Evolutionary conservation across 2,797 vertebrate species (phyloP).

Genomic region (Rhincodon typus): DNA sequence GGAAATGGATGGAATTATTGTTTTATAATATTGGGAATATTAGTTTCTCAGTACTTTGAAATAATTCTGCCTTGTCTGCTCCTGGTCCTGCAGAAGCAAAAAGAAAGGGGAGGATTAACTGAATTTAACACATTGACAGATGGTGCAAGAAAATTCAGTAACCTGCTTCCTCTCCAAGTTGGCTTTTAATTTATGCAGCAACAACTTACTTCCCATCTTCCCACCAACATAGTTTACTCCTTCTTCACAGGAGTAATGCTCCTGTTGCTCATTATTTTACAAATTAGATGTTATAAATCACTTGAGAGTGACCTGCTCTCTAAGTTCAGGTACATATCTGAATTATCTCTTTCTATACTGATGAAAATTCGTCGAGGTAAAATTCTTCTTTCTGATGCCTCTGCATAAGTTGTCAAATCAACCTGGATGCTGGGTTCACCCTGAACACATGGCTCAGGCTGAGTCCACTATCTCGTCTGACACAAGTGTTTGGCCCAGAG

Average conservation of each 20-base stretch:
- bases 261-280: neutral
- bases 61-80: neutral
- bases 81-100: neutral
- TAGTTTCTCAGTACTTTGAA: neutral
- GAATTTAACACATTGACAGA: neutral
- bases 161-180: neutral
- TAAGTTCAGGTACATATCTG: neutral
- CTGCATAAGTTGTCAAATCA: neutral
- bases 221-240: too few relatives aligned
- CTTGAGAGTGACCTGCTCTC: neutral
- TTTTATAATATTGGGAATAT: too few relatives aligned
- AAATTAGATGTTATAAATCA: neutral
- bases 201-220: neutral
- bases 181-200: neutral
- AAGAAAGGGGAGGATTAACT: neutral
- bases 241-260: neutral
- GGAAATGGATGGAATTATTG: neutral
- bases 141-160: neutral
- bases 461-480: neutral
- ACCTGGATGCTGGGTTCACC: neutral
- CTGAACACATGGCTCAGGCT: neutral
- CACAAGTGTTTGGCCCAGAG: neutral
- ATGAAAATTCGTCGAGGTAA: neutral
- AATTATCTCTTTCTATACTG: neutral
- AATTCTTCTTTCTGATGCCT: neutral